Percentiles rank a stretch among this genome's conserved stretches.
Conservation (phyloP, 2,113 vertebrate species). For the Cervus canadensis region DNA sequence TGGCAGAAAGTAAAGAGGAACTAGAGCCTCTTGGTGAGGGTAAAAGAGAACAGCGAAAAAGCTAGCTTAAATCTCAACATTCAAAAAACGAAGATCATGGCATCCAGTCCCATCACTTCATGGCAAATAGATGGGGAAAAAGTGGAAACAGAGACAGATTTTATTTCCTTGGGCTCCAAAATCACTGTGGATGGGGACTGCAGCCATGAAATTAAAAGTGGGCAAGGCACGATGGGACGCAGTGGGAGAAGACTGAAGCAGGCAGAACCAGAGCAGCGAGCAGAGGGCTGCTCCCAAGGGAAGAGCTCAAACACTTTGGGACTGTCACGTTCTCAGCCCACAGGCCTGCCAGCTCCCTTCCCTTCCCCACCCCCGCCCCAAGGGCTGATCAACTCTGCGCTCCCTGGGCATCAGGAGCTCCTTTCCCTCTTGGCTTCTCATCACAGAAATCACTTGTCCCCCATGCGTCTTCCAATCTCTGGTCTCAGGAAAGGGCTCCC, state of each 20-base stretch:
- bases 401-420: not conserved
- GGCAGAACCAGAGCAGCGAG: not conserved
- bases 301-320: not conserved
- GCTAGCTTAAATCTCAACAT: not conserved
- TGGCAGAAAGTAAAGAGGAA: not conserved
- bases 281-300: not conserved
- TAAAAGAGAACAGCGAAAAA: not conserved
- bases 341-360: not conserved
- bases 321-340: not conserved
- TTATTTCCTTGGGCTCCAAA: not conserved
- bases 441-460: not conserved
- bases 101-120: not conserved
- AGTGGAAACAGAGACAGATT: not conserved
- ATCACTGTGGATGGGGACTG: not conserved
- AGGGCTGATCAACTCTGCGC: not conserved
- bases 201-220: not conserved
- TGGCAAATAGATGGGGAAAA: not conserved
- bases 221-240: not conserved
- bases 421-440: not conserved
- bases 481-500: not conserved
- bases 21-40: not conserved
- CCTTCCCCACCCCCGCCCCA: not conserved
- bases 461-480: not conserved
- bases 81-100: not conserved
- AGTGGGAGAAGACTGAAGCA: not conserved